Conservation (phyloP, 2,113 vertebrate species). For the Neofelis nebulosa region DNA sequence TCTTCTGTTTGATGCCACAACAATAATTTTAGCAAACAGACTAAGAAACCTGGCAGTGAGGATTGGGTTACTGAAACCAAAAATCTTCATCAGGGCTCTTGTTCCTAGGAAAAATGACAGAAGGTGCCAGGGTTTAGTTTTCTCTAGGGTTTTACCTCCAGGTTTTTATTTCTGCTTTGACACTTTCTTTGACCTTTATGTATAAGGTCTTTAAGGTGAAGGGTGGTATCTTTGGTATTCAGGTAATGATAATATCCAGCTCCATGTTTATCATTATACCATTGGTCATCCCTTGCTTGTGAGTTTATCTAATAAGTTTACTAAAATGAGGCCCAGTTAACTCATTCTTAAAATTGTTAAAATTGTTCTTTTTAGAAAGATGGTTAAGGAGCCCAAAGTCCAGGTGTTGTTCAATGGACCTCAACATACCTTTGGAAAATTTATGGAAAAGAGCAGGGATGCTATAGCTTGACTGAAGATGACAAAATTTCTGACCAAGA, state of each 20-base stretch:
- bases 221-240: neutral
- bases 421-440: neutral
- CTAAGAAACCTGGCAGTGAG: neutral
- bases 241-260: neutral
- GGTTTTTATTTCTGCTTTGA: neutral
- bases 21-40: neutral
- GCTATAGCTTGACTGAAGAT: neutral
- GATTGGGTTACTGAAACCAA: neutral
- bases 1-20: neutral
- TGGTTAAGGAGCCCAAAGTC: neutral
- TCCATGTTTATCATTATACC: neutral
- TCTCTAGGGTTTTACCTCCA: neutral
- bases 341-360: neutral
- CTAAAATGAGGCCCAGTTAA: neutral
- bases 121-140: neutral
- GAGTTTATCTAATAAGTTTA: neutral
- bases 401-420: neutral
- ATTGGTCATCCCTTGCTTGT: neutral
- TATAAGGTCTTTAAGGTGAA: neutral
- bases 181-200: neutral
- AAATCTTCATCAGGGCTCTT: neutral
- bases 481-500: neutral
- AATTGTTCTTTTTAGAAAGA: conserved; percentile 3
- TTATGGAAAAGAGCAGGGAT: neutral
- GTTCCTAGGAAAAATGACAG: neutral